Conservation (phyloP, 2,113 vertebrate species). For the Lucifuga dentata region DNA sequence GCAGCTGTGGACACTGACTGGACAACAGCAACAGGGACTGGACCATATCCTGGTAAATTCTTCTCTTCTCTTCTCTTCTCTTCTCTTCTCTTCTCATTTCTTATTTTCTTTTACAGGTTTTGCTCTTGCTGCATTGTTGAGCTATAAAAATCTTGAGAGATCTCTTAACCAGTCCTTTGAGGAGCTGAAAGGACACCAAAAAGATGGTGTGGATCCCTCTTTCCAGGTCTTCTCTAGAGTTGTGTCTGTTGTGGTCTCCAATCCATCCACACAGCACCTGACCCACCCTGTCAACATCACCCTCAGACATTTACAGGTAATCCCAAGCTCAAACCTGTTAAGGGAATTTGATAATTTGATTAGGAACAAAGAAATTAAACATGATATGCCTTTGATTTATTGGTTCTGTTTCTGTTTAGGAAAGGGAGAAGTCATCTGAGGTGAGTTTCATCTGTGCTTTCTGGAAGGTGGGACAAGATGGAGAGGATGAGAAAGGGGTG, state of each 20-base stretch:
- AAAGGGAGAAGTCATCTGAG: neutral
- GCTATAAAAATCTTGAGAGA: conserved; percentile 70
- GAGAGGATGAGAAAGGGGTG: conserved; percentile 23
- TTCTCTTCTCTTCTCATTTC: neutral
- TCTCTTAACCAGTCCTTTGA: conserved; percentile 67
- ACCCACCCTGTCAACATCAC: conserved; percentile 69
- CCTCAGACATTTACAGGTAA: conserved; percentile 77
- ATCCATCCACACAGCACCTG: conserved; percentile 72
- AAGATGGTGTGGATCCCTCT: conserved; percentile 7
- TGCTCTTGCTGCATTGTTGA: conserved; percentile 79
- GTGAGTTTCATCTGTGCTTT: conserved; percentile 79
- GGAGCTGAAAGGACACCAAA: conserved; percentile 24
- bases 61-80: neutral
- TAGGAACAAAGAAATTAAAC: too few species aligned
- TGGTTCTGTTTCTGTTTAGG: conserved; percentile 43
- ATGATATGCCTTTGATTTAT: neutral
- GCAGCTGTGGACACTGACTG: conserved; percentile 79
- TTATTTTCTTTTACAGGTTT: conserved; percentile 68
- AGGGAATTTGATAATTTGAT: too few species aligned
- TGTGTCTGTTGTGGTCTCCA: conserved; percentile 83
- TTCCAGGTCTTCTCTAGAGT: conserved; percentile 69
- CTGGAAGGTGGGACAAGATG: conserved; percentile 70
- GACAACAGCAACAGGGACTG: conserved; percentile 61
- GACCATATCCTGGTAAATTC: conserved; percentile 63
- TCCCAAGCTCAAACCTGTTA: neutral